These are phyloP conservation scores for Notiomystis cincta DNA, from an alignment of 2,113 vertebrate genomes.

Conservation along the genomic window DNA sequence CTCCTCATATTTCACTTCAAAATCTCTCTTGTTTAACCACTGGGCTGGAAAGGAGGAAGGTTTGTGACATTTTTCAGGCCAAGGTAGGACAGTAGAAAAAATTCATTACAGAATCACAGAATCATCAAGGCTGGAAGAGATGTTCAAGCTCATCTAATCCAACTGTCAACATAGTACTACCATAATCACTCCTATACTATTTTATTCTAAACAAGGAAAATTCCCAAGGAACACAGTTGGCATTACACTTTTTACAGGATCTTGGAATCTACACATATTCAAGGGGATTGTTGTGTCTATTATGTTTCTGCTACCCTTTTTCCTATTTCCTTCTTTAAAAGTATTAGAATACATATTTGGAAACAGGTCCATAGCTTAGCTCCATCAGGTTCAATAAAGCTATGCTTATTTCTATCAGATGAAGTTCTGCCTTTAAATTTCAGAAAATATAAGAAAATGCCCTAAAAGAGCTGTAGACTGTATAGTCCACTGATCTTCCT, in stretches of 20 bases:
- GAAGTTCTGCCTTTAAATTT: not conserved
- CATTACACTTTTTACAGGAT: not conserved
- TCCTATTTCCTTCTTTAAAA: not conserved
- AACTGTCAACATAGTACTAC: rapidly evolving
- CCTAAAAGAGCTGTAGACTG: not conserved
- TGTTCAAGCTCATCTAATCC: not conserved
- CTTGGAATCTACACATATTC: not conserved
- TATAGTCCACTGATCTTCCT: not conserved
- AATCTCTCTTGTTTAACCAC: not conserved
- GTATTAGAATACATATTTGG: not conserved
- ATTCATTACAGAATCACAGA: not conserved
- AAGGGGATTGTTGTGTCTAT: not conserved
- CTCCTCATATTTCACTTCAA: not conserved
- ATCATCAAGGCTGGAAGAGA: not conserved
- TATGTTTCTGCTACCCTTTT: not conserved
- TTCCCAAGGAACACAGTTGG: not conserved
- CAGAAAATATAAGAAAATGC: not conserved
- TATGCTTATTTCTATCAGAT: not conserved
- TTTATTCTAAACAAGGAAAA: not conserved
- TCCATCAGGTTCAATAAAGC: not conserved
- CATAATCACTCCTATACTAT: not conserved
- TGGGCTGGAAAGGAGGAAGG: not conserved
- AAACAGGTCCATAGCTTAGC: not conserved
- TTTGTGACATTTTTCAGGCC: not conserved
- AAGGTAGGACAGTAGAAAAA: not conserved